Evolutionary conservation across 2,888 invertebrate genomes (phyloP).

Genomic region (Leucoma salicis): DNA sequence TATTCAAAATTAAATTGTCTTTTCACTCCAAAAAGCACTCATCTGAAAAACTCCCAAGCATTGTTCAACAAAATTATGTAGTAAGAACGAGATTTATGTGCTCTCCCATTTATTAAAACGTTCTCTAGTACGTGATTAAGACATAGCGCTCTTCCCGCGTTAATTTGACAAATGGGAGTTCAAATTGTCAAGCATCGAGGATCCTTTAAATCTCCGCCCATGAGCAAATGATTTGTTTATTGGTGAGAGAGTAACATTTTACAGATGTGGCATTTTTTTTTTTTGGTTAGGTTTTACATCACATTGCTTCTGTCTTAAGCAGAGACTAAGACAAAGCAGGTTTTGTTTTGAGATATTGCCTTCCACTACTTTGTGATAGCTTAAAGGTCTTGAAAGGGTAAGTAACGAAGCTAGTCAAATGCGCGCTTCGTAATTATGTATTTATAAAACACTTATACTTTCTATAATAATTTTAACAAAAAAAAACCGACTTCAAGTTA

Average conservation of each 20-base stretch:
- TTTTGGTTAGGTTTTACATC: too few relatives aligned
- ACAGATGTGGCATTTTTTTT: slow-evolving; percentile 1
- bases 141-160: slow-evolving; percentile 27
- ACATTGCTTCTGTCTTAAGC: too few relatives aligned
- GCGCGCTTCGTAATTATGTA: too few relatives aligned
- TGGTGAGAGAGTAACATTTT: not conserved
- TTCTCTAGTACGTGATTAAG: slow-evolving; percentile 41
- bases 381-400: too few relatives aligned
- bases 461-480: too few relatives aligned
- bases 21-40: slow-evolving; percentile 3
- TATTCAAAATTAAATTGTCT: not conserved
- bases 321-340: too few relatives aligned
- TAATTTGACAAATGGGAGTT: slow-evolving; percentile 55
- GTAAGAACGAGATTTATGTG: slow-evolving; percentile 26
- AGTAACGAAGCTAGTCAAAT: too few relatives aligned
- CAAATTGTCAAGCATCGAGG: slow-evolving; percentile 43
- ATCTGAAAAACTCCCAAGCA: slow-evolving; percentile 2
- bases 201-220: slow-evolving; percentile 53
- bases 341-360: too few relatives aligned
- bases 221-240: slow-evolving; percentile 24
- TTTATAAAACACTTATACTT: too few relatives aligned
- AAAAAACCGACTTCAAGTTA: too few relatives aligned
- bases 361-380: too few relatives aligned
- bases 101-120: slow-evolving; percentile 33
- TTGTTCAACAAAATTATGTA: slow-evolving; percentile 14